phyloP scores from a whole-genome alignment of 92 coral and sea anemone genomes.

The Phenganax stokvisi region DNA sequence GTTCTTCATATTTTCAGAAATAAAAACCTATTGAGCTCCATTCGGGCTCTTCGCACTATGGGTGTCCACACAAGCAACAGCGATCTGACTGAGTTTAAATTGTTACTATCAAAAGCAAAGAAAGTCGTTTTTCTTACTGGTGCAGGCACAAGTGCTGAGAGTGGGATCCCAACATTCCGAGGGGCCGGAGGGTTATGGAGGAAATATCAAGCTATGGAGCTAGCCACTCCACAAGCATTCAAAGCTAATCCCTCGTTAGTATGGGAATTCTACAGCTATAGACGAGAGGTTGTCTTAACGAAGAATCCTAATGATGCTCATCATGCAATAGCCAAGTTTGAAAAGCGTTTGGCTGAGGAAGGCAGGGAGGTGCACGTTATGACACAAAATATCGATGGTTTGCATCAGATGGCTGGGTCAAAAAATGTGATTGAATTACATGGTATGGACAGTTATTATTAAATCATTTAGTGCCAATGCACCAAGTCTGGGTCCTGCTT shows the following conservation, averaged over 20 bases:
- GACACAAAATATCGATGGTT: slow-evolving; percentile 90
- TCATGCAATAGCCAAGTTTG: slow-evolving; percentile 83
- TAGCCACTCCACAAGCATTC: slow-evolving; percentile 78
- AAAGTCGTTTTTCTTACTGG: slow-evolving; percentile 76
- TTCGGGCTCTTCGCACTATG: slow-evolving; percentile 36
- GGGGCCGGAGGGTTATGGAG: slow-evolving; percentile 98
- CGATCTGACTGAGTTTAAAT: slow-evolving; percentile 61
- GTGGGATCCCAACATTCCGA: slow-evolving; percentile 97
- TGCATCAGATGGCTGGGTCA: slow-evolving; percentile 86
- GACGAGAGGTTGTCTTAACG: slow-evolving; percentile 79
- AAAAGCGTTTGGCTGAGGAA: slow-evolving; percentile 52
- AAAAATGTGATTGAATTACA: slow-evolving; percentile 86
- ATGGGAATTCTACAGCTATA: slow-evolving; percentile 97
- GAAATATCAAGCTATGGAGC: slow-evolving; percentile 69
- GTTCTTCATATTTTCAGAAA: background rate
- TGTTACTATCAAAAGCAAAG: slow-evolving; percentile 58
- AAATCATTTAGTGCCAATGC: background rate
- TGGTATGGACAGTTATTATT: slow-evolving; percentile 44
- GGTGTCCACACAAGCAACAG: slow-evolving; percentile 50
- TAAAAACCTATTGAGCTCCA: background rate
- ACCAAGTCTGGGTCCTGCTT: background rate
- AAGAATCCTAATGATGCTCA: slow-evolving; percentile 91
- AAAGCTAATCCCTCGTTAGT: slow-evolving; percentile 77
- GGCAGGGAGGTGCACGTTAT: slow-evolving; percentile 71
- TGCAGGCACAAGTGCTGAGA: slow-evolving; percentile 95